Percentiles rank a stretch among this genome's conserved stretches.
phyloP scores from a whole-genome alignment of 2,888 invertebrate genomes.

The Chymomyza procnemis region DNA sequence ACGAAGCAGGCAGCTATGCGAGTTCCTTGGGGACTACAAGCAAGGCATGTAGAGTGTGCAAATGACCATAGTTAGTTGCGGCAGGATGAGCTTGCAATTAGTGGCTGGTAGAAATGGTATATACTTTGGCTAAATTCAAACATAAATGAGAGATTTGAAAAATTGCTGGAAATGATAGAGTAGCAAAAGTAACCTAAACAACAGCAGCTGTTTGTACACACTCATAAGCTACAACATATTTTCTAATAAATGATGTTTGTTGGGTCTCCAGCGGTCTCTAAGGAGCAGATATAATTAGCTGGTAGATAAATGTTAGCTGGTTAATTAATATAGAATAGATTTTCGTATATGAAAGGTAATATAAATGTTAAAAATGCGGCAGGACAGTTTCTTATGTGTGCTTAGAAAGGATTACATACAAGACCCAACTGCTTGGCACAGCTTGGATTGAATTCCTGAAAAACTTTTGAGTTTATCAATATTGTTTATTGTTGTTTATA shows the following conservation, averaged over 20 bases:
- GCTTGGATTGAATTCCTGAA: too few relatives aligned
- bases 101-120: neutral
- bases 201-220: neutral
- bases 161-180: neutral
- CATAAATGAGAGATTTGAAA: neutral
- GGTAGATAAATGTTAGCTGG: neutral
- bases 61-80: neutral
- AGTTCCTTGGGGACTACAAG: constrained; percentile 54
- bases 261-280: neutral
- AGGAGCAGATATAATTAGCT: neutral
- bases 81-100: neutral
- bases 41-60: neutral
- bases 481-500: too few relatives aligned
- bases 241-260: neutral
- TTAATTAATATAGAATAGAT: too few relatives aligned
- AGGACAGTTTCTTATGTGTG: too few relatives aligned
- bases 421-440: too few relatives aligned
- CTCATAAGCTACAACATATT: neutral
- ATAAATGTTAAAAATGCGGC: too few relatives aligned
- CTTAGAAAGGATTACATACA: too few relatives aligned
- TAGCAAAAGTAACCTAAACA: neutral
- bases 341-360: too few relatives aligned
- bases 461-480: too few relatives aligned
- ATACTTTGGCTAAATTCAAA: neutral
- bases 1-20: neutral